Evolutionary conservation across 2,113 vertebrate species (phyloP).

Genomic region (Rhinolophus ferrumequinum): DNA sequence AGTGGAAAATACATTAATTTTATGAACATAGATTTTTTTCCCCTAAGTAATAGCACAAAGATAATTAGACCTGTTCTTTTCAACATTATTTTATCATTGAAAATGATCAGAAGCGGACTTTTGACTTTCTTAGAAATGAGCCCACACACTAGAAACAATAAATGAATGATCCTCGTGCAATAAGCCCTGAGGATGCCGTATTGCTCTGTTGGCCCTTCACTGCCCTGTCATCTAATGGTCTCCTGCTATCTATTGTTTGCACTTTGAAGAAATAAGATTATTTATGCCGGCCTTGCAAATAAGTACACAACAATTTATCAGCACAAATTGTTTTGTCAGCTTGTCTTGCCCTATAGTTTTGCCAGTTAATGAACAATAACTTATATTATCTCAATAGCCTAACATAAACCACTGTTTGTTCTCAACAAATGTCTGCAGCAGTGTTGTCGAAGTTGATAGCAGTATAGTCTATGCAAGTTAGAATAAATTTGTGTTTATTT

Average conservation of each 20-base stretch:
- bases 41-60: neutral
- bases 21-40: neutral
- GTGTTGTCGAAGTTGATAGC: neutral
- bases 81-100: conserved; percentile 27
- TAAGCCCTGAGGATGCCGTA: neutral
- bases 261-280: conserved; percentile 76
- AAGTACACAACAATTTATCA: conserved; percentile 70
- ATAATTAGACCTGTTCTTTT: neutral
- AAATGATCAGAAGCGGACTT: neutral
- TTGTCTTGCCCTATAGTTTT: conserved; percentile 65
- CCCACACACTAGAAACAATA: neutral
- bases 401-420: conserved; percentile 65
- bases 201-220: neutral
- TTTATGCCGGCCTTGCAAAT: conserved; percentile 73
- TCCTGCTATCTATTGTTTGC: conserved; percentile 67
- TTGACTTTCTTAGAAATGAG: neutral
- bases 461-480: neutral
- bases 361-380: conserved; percentile 68
- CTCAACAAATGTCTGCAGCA: conserved; percentile 24
- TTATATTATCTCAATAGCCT: conserved; percentile 25
- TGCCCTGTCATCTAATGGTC: conserved; percentile 18
- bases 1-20: neutral
- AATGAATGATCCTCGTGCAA: neutral
- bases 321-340: conserved; percentile 60
- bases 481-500: conserved; percentile 27